Percentiles rank a stretch among this genome's conserved stretches.
Evolutionary conservation across 2,113 vertebrate genomes (phyloP).

Genomic region (Platysternon megacephalum): DNA sequence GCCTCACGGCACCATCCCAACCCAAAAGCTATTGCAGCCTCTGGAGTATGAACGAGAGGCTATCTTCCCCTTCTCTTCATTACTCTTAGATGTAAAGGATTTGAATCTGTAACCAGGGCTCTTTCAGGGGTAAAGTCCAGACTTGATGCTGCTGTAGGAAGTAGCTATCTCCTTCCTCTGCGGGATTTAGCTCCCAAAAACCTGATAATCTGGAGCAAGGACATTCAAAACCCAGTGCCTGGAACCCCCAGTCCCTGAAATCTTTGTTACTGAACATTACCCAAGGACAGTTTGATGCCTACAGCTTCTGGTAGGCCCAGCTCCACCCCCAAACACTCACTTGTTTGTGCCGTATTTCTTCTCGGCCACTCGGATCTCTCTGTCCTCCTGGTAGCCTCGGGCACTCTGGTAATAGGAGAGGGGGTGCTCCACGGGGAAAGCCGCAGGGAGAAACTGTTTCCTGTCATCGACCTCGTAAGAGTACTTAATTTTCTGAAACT

Average conservation of each 20-base stretch:
- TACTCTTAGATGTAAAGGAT: not conserved
- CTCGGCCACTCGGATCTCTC: conserved; percentile 87
- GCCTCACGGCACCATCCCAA: not conserved
- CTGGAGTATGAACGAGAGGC: accelerated
- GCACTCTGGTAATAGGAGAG: conserved; percentile 89
- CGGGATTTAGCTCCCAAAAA: not conserved
- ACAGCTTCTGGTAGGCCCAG: not conserved
- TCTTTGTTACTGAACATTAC: accelerated
- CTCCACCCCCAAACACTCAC: conserved; percentile 36
- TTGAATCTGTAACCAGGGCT: not conserved
- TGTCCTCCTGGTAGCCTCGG: conserved; percentile 92
- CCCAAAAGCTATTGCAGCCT: not conserved
- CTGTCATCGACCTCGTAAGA: conserved; percentile 83
- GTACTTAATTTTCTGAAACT: conserved; percentile 97
- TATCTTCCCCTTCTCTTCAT: not conserved
- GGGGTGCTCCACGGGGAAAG: conserved; percentile 85
- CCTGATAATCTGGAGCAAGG: accelerated
- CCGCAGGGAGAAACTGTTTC: conserved; percentile 87
- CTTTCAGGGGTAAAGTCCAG: not conserved
- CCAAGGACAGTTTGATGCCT: accelerated
- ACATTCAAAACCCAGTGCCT: not conserved
- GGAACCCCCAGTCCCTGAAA: not conserved
- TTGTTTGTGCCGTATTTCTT: conserved; percentile 90
- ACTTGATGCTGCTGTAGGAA: accelerated
- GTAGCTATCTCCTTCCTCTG: not conserved